Conservation (phyloP, 2,797 vertebrate species). For the Eremophila alpestris region DNA sequence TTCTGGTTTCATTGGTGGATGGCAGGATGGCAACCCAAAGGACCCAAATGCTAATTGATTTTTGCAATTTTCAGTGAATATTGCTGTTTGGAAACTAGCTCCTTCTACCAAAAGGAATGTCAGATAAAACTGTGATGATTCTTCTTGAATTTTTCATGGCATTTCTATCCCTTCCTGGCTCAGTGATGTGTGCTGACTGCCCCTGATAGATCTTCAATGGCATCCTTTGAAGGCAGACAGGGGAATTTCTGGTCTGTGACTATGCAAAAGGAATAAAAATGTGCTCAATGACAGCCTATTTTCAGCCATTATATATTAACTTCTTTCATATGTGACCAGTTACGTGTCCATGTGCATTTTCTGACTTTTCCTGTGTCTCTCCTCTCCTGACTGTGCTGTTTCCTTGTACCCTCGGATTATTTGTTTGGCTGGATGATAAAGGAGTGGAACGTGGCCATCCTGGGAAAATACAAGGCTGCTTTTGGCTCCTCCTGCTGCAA, state of each 20-base stretch:
- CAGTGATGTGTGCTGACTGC: not conserved
- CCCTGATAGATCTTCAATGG: not conserved
- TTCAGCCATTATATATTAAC: not conserved
- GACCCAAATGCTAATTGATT: not conserved
- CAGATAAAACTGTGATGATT: not conserved
- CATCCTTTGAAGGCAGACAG: not conserved
- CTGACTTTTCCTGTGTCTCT: not conserved
- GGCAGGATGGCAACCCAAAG: not conserved
- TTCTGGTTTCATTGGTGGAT: not conserved
- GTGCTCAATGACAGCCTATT: not conserved
- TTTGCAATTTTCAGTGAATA: not conserved
- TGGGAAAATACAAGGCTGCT: not conserved
- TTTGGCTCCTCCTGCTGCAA: not conserved
- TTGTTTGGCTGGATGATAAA: not conserved
- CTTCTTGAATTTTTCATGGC: not conserved
- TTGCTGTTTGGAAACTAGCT: not conserved
- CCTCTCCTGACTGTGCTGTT: not conserved
- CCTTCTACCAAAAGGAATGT: not conserved
- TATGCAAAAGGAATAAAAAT: not conserved
- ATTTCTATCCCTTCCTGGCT: not conserved
- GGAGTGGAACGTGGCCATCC: not conserved
- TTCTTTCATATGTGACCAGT: not conserved
- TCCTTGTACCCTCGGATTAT: not conserved
- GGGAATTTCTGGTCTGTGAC: not conserved
- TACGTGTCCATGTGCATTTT: not conserved